Conservation (phyloP, 1,140 invertebrate genomes). For the Conopomorpha cramerella region DNA sequence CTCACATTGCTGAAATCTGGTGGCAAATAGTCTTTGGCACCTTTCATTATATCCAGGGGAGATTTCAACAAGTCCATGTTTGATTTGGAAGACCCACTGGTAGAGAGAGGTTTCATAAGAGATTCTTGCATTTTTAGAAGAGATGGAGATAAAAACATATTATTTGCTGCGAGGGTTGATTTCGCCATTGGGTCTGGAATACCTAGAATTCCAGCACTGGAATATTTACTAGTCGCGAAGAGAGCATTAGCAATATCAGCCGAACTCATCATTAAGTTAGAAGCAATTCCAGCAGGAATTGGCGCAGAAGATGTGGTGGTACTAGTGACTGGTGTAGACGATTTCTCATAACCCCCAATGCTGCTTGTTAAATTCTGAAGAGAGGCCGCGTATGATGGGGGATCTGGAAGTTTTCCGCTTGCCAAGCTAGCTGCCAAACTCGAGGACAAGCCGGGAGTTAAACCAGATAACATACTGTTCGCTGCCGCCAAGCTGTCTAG, state of each 20-base stretch:
- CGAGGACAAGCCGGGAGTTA: constrained; percentile 41
- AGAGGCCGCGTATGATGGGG: constrained; percentile 47
- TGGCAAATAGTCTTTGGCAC: constrained; percentile 52
- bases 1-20: constrained; percentile 50
- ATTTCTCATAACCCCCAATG: constrained; percentile 41
- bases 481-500: constrained; percentile 50
- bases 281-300: constrained; percentile 55
- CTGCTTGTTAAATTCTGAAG: constrained; percentile 37
- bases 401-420: constrained; percentile 42
- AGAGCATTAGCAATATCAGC: constrained; percentile 65
- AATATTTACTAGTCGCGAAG: constrained; percentile 65
- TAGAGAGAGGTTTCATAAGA: constrained; percentile 49
- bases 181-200: constrained; percentile 71
- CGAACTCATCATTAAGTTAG: constrained; percentile 64
- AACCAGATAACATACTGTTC: constrained; percentile 46
- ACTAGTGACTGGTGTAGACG: constrained; percentile 34
- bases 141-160: constrained; percentile 67
- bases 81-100: constrained; percentile 43
- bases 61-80: constrained; percentile 51
- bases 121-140: constrained; percentile 59
- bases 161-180: constrained; percentile 69
- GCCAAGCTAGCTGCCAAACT: constrained; percentile 44
- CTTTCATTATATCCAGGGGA: constrained; percentile 48
- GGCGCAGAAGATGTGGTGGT: constrained; percentile 29
- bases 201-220: constrained; percentile 60